A percentile compares a stretch with the other conserved stretches of the same genome.
phyloP scores from a whole-genome alignment of 2,113 vertebrate species.

The Petromus typicus region DNA sequence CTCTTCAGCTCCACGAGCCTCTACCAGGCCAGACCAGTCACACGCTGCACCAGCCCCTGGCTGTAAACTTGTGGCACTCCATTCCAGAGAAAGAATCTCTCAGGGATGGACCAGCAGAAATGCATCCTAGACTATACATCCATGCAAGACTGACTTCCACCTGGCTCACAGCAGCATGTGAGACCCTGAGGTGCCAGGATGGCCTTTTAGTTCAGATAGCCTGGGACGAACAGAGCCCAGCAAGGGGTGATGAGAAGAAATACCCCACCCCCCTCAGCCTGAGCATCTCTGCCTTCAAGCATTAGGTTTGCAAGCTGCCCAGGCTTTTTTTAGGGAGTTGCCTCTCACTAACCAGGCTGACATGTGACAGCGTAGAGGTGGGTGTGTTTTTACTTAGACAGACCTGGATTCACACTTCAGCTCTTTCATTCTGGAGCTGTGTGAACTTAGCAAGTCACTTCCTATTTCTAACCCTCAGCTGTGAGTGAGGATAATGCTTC shows the following conservation, averaged over 20 bases:
- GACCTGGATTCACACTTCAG: background rate
- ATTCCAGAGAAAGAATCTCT: background rate
- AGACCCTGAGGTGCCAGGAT: background rate
- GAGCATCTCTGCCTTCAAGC: background rate
- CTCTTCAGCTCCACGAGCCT: background rate
- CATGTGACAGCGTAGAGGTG: background rate
- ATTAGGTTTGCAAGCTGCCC: background rate
- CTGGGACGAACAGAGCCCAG: background rate
- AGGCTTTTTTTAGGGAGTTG: background rate
- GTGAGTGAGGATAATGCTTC: background rate
- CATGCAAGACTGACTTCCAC: background rate
- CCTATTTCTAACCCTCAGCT: background rate
- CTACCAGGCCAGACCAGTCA: background rate
- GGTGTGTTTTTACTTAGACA: background rate
- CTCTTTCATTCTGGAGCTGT: background rate
- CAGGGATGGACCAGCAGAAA: background rate
- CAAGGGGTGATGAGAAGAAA: background rate
- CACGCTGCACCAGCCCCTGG: background rate
- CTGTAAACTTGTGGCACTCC: background rate
- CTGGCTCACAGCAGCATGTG: background rate
- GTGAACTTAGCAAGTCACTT: background rate
- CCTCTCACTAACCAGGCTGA: background rate
- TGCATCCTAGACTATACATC: background rate
- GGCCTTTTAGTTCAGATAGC: background rate
- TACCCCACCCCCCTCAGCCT: background rate